Conservation (phyloP, 2,113 vertebrate species). For the Mesoclemmys tuberculata region DNA sequence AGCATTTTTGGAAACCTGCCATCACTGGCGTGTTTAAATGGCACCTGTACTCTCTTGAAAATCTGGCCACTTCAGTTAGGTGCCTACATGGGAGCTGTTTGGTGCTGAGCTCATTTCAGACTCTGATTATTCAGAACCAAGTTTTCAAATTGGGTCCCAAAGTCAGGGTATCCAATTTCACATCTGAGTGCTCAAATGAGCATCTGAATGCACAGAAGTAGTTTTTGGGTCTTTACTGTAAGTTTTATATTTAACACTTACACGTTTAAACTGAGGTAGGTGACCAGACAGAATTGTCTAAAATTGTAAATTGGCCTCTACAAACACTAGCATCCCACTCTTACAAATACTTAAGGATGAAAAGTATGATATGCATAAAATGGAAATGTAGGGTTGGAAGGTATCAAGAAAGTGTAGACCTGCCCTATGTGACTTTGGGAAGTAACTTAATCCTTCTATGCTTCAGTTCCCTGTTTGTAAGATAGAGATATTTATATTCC, state of each 20-base stretch:
- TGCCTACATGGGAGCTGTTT: background rate
- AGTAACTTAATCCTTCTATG: background rate
- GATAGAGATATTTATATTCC: background rate
- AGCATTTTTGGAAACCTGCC: background rate
- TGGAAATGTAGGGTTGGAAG: background rate
- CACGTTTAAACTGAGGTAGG: background rate
- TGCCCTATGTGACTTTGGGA: background rate
- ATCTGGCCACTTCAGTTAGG: background rate
- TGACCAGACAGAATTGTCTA: background rate
- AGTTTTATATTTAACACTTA: background rate
- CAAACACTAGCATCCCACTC: background rate
- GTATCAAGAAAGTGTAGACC: background rate
- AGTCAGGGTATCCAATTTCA: background rate
- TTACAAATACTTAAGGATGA: background rate
- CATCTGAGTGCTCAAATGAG: background rate
- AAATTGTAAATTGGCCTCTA: background rate
- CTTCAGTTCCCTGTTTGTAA: constrained; percentile 13
- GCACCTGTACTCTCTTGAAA: background rate
- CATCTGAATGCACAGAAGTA: background rate
- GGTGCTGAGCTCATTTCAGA: background rate
- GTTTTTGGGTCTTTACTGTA: background rate
- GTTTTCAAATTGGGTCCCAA: background rate
- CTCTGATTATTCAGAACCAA: background rate
- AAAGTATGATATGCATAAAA: background rate
- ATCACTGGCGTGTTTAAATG: background rate